phyloP scores from a whole-genome alignment of 1,140 invertebrate genomes.

The Druon quercuslanigerum region DNA sequence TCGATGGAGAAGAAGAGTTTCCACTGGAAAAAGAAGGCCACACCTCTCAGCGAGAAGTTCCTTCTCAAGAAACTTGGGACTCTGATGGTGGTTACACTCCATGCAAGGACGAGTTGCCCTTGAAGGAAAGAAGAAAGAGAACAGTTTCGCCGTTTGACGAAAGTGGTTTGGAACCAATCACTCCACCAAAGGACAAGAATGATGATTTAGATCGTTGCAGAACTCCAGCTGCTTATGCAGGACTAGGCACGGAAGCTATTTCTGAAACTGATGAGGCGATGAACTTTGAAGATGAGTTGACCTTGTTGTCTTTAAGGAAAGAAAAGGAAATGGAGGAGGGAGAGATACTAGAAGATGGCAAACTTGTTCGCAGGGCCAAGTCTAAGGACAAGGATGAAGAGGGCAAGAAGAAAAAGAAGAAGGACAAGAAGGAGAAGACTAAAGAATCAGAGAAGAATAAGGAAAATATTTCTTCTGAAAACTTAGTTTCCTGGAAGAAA shows the following conservation, averaged over 20 bases:
- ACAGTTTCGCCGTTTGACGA: constrained; percentile 41
- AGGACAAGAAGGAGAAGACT: constrained; percentile 65
- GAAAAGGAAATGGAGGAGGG: constrained; percentile 58
- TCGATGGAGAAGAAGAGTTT: constrained; percentile 53
- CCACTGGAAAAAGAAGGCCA: constrained; percentile 50
- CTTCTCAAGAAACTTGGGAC: constrained; percentile 58
- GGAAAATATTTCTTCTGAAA: constrained; percentile 76
- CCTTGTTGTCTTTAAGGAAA: constrained; percentile 55
- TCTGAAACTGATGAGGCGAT: constrained; percentile 70
- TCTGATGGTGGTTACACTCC: constrained; percentile 72
- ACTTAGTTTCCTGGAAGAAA: constrained; percentile 83
- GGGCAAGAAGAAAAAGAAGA: constrained; percentile 69
- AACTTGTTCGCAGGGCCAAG: constrained; percentile 1
- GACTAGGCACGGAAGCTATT: constrained; percentile 70
- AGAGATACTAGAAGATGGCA: constrained; percentile 48
- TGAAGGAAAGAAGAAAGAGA: constrained; percentile 52
- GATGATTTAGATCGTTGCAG: constrained; percentile 68
- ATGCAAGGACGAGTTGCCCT: constrained; percentile 68
- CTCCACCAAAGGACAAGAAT: constrained; percentile 62
- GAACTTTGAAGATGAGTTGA: constrained; percentile 69
- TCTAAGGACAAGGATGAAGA: constrained; percentile 64
- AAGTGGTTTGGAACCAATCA: constrained; percentile 70
- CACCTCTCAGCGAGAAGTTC: constrained; percentile 12
- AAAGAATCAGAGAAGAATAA: constrained; percentile 78
- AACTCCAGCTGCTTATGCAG: constrained; percentile 70